These are phyloP conservation scores for Cotesia vestalis DNA, from an alignment of 1,140 invertebrate species.

Conservation along the genomic window DNA sequence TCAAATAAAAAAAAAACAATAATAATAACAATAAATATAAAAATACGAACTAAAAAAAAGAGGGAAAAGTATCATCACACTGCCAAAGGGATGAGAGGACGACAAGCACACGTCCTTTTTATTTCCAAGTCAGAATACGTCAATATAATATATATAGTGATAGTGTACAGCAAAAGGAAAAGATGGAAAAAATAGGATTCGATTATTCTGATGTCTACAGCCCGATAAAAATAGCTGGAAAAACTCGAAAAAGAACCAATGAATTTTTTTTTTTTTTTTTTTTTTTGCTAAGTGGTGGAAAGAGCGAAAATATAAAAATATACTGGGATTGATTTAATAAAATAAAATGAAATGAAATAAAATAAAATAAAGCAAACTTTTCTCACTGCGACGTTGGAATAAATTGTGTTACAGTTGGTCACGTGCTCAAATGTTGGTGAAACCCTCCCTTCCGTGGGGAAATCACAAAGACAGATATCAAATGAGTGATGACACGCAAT, in stretches of 20 bases:
- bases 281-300: too few relatives aligned
- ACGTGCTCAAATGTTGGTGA: neutral
- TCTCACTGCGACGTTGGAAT: too few relatives aligned
- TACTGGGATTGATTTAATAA: neutral
- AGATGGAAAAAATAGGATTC: conserved; percentile 8
- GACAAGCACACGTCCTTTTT: conserved; percentile 12
- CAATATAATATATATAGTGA: neutral
- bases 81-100: conserved; percentile 4
- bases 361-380: neutral
- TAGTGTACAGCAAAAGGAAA: neutral
- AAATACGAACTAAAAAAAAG: neutral
- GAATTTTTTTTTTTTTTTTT: too few relatives aligned
- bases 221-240: neutral
- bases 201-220: neutral
- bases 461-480: neutral
- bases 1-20: conserved; percentile 9
- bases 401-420: too few relatives aligned
- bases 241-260: neutral
- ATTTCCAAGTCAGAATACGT: neutral
- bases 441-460: conserved; percentile 11
- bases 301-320: too few relatives aligned
- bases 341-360: neutral
- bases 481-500: conserved; percentile 22
- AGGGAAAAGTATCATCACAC: too few relatives aligned
- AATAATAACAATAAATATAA: neutral